Base-by-base conservation (phyloP, 2,113 vertebrate genomes). In the Asarcornis scutulata region DNA sequence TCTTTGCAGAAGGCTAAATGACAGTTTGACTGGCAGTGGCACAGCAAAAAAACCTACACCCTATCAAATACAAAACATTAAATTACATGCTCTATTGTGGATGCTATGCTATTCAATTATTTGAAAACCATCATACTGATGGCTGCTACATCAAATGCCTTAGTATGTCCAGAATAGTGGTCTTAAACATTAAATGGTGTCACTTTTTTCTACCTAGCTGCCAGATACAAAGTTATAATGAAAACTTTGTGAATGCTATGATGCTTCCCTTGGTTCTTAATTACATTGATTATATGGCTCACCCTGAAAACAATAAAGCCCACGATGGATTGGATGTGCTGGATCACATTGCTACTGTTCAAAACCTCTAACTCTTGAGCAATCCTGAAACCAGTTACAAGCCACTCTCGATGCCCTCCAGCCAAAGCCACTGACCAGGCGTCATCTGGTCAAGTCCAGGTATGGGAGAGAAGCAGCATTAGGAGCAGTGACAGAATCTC, bases 371-470 rank as follows among this genome's bases (percentile, higher is more conserved):
- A 56, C 6, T 72, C 13, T 17, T 67, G 18, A 60, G 52, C 32
- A 93, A 62, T 55, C 17, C 34, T 34, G 18, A 59, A 75, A 31
- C 22, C 10, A 34, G 46, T 34, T 16, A 13, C 78, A 53, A 87
- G 40, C 11, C 10, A 31, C 16, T 22, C 17, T 44, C 31, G 4
- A 22, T 3, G 27, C 27, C 34, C 55, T 74, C 9, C 2, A 75
- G n/a, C 25, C 58, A 53, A 48, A 83, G 53, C 2, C 53, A 69
- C 36, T 11, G 29, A 59, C 15, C 60, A 71, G 50, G 36, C 38
- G 31, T 29, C 62, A 15, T 16, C 4, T 0, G 0, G 20, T 3
- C 12, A 48, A 7, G 34, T 6, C n/a, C 67, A 23, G 22, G 1
- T 79, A 74, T 32, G 27, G 62, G 59, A 75, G 14, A 78, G 38